These are phyloP conservation scores for Haliclystus octoradiatus DNA, from an alignment of 30 jellyfish, hydroid and myxozoan genomes.

Conservation along the genomic window DNA sequence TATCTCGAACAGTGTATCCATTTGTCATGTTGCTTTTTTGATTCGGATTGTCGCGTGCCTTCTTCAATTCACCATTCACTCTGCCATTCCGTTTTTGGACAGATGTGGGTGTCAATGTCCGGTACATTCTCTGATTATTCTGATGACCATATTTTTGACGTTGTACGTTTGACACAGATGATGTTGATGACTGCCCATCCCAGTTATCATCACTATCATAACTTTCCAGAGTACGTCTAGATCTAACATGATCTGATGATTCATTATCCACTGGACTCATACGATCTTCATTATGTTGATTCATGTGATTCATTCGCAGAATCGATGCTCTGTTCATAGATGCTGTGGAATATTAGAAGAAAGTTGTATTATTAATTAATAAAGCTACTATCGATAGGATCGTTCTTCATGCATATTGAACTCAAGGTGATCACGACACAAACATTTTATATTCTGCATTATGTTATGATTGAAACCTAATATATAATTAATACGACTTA, in stretches of 20 bases:
- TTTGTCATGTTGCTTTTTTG: not conserved
- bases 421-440: too few species aligned
- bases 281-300: conserved; percentile 24
- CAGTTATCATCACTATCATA: not conserved
- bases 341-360: too few species aligned
- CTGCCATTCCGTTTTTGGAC: not conserved
- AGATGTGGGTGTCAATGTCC: not conserved
- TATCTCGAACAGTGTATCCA: not conserved
- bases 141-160: not conserved
- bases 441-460: too few species aligned
- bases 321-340: conserved; percentile 62
- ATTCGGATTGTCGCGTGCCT: not conserved
- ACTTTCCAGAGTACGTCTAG: not conserved
- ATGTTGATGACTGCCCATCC: not conserved
- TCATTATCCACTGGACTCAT: conserved; percentile 78
- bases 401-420: too few species aligned
- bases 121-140: not conserved
- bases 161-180: not conserved
- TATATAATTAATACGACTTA: too few species aligned
- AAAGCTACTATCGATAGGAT: too few species aligned
- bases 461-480: too few species aligned
- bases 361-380: too few species aligned
- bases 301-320: conserved; percentile 50
- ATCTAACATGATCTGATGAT: not conserved
- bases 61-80: not conserved